Base-by-base conservation (phyloP, 1,140 invertebrate genomes). In the Melipona quadrifasciata region DNA sequence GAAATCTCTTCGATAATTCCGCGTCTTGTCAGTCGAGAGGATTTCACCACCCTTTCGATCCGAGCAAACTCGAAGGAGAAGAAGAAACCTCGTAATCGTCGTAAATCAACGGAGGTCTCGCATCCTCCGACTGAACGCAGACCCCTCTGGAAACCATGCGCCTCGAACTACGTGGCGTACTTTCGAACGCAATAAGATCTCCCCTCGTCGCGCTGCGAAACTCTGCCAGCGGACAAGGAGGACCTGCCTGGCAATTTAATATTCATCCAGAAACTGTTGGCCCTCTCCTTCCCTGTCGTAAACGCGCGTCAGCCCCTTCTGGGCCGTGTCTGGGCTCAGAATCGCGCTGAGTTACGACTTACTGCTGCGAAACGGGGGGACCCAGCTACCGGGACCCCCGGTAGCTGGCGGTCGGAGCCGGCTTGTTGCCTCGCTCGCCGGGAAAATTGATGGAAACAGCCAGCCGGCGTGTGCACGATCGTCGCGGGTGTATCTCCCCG, bases 361-460 rank as follows among this genome's bases (percentile, higher is more conserved):
- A 82, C 76, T 21, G 84, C 80, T 31, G 53, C 61, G 72, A 76
- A 61, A 80, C 27, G 75, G 67, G 39, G 75, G 67, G 39, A 47
- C 39, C 8, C 39, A 47, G 39, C 39, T 47, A 47, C 39, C 39
- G 39, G 39, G 34, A n/a, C n/a, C 5, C 34, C 34, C 34, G 34
- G 8, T 6, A 8, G 39, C 5, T 4, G 39, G 8, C 17, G 47
- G 21, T 16, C 19, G 16, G 11, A 61, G 74, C 64, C 65, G 65
- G 53, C 31, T 31, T 31, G 31, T 31, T 31, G 31, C 31, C 31
- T 31, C 31, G 31, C 2, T 31, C 31, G 31, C 61, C 39, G 70
- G 74, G 85, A 81, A 90, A 90, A 90, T 90, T 85, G 86, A 89
- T 90, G 85, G 80, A 89, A 89, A 55, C 75, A 24, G 67, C 27